phyloP scores from a whole-genome alignment of 2,113 vertebrate genomes.

The Delphinus delphis region DNA sequence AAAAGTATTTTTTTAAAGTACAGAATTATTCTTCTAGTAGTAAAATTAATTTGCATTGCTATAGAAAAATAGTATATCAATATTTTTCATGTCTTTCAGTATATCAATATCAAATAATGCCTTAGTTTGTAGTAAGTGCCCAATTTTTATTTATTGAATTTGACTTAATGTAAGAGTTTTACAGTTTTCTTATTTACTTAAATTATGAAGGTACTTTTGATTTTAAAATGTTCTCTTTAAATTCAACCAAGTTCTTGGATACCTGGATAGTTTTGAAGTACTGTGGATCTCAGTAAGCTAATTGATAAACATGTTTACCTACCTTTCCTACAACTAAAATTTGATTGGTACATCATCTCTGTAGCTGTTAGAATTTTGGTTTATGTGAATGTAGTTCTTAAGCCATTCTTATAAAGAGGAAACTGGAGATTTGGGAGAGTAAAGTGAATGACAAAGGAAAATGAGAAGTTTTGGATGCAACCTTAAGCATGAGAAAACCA shows the following conservation, averaged over 20 bases:
- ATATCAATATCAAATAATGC: neutral
- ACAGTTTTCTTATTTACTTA: neutral
- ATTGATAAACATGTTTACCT: neutral
- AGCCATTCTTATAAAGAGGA: neutral
- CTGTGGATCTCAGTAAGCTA: neutral
- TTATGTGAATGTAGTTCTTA: neutral
- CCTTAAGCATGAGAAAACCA: neutral
- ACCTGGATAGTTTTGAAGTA: neutral
- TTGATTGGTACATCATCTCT: neutral
- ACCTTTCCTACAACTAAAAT: neutral
- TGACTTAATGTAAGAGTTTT: neutral
- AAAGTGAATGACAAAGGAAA: neutral
- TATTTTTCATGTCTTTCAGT: neutral
- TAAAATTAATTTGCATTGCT: neutral
- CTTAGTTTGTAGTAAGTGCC: neutral
- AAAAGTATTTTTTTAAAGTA: neutral
- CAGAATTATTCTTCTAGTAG: neutral
- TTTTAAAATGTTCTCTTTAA: constrained; percentile 17
- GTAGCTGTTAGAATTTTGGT: neutral
- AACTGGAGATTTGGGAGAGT: neutral
- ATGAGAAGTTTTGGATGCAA: neutral
- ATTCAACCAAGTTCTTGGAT: neutral
- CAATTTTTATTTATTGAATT: neutral
- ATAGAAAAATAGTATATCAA: neutral
- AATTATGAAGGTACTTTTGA: constrained; percentile 30